Conservation (phyloP, 2,888 invertebrate species). For the Nezara viridula region DNA sequence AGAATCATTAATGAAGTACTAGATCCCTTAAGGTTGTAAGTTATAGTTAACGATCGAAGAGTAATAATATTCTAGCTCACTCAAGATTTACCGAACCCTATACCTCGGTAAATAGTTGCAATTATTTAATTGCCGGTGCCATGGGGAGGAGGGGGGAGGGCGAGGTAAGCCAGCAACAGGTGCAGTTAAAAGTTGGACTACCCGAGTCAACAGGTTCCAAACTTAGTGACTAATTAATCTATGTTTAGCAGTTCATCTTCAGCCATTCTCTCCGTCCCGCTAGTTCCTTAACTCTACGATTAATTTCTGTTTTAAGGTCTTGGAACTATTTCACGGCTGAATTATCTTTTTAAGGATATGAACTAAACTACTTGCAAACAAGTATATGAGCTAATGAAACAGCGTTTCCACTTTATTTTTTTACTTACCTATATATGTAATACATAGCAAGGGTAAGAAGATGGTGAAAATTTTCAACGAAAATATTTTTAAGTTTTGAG, state of each 20-base stretch:
- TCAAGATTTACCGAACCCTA: background rate
- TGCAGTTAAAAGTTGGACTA: constrained; percentile 27
- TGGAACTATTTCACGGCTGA: background rate
- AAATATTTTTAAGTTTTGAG: no score
- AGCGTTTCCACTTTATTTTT: no score
- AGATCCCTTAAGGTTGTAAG: no score
- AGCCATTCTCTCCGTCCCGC: background rate
- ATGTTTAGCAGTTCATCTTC: constrained; percentile 18
- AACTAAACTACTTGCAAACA: background rate
- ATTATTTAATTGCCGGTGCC: background rate
- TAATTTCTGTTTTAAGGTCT: background rate
- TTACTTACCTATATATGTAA: no score
- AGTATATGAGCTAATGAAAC: no score
- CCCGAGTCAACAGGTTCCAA: constrained; percentile 12
- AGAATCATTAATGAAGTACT: no score
- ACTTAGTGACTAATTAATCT: constrained; percentile 40
- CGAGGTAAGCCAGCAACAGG: constrained; percentile 33
- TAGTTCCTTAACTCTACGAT: background rate
- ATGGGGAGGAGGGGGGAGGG: background rate
- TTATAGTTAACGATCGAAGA: background rate
- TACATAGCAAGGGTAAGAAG: no score
- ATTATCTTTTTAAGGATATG: background rate
- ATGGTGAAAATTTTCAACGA: no score
- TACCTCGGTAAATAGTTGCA: background rate
- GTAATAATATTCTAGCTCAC: background rate